Percentiles rank a stretch among this genome's conserved stretches.
Evolutionary conservation across 2,888 invertebrate species (phyloP).

Genomic region (Amphipoea lucens): DNA sequence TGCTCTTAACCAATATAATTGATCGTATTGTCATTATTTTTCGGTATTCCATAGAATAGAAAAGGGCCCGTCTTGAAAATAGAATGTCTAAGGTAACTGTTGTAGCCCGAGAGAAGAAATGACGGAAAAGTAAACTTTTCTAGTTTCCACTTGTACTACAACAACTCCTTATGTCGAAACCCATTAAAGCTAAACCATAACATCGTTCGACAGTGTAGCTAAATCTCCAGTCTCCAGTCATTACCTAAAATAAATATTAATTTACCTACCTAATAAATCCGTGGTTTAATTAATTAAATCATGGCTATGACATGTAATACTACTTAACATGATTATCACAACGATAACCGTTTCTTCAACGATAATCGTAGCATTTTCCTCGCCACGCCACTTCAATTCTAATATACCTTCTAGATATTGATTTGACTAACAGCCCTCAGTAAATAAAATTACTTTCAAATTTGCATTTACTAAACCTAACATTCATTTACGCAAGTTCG

Average conservation of each 20-base stretch:
- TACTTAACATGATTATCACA: no score
- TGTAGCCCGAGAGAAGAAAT: no score
- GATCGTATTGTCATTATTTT: background rate
- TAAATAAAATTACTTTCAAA: background rate
- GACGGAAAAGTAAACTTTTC: background rate
- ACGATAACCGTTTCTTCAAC: background rate
- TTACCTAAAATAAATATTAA: background rate
- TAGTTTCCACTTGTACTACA: background rate
- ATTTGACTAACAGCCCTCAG: background rate
- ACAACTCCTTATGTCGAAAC: background rate
- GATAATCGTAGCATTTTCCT: no score
- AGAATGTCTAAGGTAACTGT: background rate
- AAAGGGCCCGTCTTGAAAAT: background rate
- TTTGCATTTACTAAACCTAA: background rate
- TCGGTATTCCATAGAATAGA: background rate
- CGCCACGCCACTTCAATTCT: background rate
- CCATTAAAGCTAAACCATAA: background rate
- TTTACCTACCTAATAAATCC: background rate
- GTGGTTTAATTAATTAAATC: background rate
- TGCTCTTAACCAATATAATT: no score
- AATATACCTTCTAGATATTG: background rate
- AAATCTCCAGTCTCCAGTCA: background rate
- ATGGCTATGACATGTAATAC: background rate
- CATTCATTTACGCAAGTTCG: background rate
- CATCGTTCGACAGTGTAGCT: background rate